phyloP scores from a whole-genome alignment of 1,140 invertebrate genomes.

The Drosophila saltans region DNA sequence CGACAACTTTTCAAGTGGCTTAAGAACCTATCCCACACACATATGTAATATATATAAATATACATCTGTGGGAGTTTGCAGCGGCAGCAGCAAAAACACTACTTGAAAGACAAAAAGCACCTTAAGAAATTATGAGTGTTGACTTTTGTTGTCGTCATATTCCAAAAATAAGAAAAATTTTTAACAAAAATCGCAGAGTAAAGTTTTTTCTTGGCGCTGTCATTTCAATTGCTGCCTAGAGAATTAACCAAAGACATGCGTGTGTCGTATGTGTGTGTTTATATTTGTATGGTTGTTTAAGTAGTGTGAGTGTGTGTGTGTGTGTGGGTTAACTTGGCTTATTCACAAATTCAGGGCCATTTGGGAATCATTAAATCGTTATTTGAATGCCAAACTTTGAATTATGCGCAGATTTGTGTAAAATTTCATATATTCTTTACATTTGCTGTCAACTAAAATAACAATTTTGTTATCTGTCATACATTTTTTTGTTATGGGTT shows the following conservation, averaged over 20 bases:
- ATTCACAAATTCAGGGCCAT: conserved; percentile 14
- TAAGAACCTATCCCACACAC: conserved; percentile 30
- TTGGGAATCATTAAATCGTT: conserved; percentile 24
- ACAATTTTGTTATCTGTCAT: background rate
- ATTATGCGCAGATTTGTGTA: conserved; percentile 32
- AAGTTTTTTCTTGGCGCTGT: conserved; percentile 38
- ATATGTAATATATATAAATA: too few relatives aligned
- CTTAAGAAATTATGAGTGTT: conserved; percentile 42
- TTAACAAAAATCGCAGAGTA: conserved; percentile 22
- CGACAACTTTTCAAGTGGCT: conserved; percentile 64
- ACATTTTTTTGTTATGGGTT: background rate
- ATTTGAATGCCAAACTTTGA: conserved; percentile 32
- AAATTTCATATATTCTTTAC: background rate
- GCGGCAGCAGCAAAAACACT: conserved; percentile 26
- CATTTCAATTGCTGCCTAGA: conserved; percentile 56
- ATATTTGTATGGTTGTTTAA: too few relatives aligned
- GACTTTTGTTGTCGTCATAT: conserved; percentile 32
- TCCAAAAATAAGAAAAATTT: conserved; percentile 23
- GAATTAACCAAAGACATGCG: conserved; percentile 9
- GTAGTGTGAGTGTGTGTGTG: conserved; percentile 13
- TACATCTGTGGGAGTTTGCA: conserved; percentile 41
- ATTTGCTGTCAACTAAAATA: background rate
- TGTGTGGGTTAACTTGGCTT: conserved; percentile 21
- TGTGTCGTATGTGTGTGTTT: background rate
- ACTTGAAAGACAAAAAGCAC: conserved; percentile 29